Base-by-base conservation (phyloP, 2,113 vertebrate species). In the Sander lucioperca region DNA sequence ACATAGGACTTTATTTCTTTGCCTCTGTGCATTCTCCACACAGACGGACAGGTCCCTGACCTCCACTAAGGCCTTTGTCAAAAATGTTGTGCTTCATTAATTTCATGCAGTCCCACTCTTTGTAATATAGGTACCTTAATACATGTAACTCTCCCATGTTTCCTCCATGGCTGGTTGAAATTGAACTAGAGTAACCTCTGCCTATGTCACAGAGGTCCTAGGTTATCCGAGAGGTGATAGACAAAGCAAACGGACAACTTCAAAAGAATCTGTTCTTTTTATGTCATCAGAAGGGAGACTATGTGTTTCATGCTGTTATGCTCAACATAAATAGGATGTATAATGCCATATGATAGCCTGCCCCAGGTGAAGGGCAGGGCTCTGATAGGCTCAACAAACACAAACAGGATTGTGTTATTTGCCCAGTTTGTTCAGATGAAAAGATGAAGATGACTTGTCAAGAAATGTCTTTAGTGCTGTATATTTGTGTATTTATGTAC, bases 161-260 rank as follows among this genome's bases (percentile, higher is more conserved):
- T 74, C 50, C 63, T 33, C 1, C 16, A 51, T 51, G 4, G n/a
- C 12, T 33, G 25, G 14, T 0, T 68, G 43, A 63, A 54, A 27
- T 5, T 90, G 79, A 86, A 87, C 83, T 13, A 67, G 7, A 84
- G 85, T 90, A 73, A 86, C 85, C 82, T 61, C 48, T 72, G 23
- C 70, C 59, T 70, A 18, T 81, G 80, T 84, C 76, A 53, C 33
- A 51, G 68, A 56, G 75, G 72, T 83, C 65, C 81, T 18, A 74
- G 66, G 76, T 83, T 90, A 86, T 92, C 89, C 4, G 2, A 53
- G 9, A 79, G 77, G 65, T 39, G 76, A 84, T 2, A 75, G 5
- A 83, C 72, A 87, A 76, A 85, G 75, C 76, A 87, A 87, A 88
- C n/a, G 2, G 23, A 82, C 12, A 83, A 85, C 88, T 92, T 92